Evolutionary conservation across 2,888 invertebrate genomes (phyloP).

Genomic region (Drosophila ezoana): DNA sequence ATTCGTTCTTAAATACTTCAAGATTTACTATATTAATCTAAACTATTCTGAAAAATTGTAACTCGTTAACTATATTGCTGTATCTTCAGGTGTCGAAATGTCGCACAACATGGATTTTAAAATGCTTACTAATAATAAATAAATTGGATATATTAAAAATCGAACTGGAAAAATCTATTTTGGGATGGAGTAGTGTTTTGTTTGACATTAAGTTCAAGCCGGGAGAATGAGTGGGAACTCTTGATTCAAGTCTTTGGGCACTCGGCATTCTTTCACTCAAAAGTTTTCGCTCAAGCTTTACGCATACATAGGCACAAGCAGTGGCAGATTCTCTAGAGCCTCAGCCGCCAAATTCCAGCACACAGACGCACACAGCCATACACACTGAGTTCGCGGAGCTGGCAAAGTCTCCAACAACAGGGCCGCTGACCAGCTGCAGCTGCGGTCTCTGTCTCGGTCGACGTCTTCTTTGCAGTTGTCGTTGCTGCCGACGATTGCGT

Average conservation of each 20-base stretch:
- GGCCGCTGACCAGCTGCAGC: slow-evolving; percentile 67
- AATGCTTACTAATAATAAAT: slow-evolving; percentile 48
- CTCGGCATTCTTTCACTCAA: slow-evolving; percentile 56
- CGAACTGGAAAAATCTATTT: slow-evolving; percentile 54
- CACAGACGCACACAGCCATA: slow-evolving; percentile 28
- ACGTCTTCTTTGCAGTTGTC: slow-evolving; percentile 2
- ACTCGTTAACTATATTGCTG: not conserved
- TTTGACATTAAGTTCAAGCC: slow-evolving; percentile 10
- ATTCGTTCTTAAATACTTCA: not conserved
- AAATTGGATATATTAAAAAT: slow-evolving; percentile 32
- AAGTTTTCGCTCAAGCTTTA: slow-evolving; percentile 57
- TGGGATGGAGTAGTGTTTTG: slow-evolving; percentile 10
- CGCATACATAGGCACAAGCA: slow-evolving; percentile 2
- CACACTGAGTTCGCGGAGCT: slow-evolving; percentile 24
- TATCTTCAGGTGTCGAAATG: slow-evolving; percentile 58
- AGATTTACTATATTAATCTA: not conserved
- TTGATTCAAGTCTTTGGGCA: slow-evolving; percentile 7
- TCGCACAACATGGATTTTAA: slow-evolving; percentile 36
- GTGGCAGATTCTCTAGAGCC: slow-evolving; percentile 45
- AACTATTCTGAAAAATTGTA: no score
- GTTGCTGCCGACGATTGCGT: slow-evolving; percentile 22
- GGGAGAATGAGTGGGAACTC: slow-evolving; percentile 22
- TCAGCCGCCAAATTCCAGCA: slow-evolving; percentile 58
- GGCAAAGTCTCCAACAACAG: slow-evolving; percentile 67
- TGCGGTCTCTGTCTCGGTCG: slow-evolving; percentile 31